Base-by-base conservation (phyloP, 1,140 invertebrate genomes). In the Dendroctonus valens region DNA sequence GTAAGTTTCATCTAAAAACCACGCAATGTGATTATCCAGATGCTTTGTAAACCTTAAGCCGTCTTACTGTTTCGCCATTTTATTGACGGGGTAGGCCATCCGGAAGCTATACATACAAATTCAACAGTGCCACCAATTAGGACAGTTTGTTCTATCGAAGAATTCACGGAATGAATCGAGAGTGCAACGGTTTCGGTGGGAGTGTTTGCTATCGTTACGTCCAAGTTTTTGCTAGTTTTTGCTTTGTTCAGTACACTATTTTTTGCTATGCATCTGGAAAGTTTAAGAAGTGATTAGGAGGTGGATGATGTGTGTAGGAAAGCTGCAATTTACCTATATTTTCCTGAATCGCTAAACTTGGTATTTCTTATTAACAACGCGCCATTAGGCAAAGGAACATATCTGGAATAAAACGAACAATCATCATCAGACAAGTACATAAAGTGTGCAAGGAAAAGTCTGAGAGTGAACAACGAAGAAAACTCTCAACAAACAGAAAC, bases 381-480 rank as follows among this genome's bases (percentile, higher is more conserved):
- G 71, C 76, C 76, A 67, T 70, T 64, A 64, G 76, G 73, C 64
- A 76, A 73, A 75, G 75, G 76, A 76, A 77, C 76, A 76, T 76
- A 77, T 75, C 76, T 77, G 66, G 46, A 75, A 75, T 6, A 26
- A 52, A 14, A 26, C 26, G 3, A 26, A 26, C 26, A 26, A 26
- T 26, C 26, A 26, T 26, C 26, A 26, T 26, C 26, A 26, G 26
- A 26, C 26, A 26, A 26, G 26, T 26, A n/a, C n/a, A n/a, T n/a
- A n/a, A n/a, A n/a, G n/a, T n/a, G n/a, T n/a, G n/a, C n/a, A n/a
- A n/a, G n/a, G n/a, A n/a, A n/a, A n/a, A n/a, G n/a, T n/a, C n/a
- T n/a, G n/a, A n/a, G n/a, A n/a, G n/a, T n/a, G n/a, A n/a, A n/a
- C n/a, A n/a, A n/a, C n/a, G n/a, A n/a, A n/a, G n/a, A n/a, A n/a